phyloP scores from a whole-genome alignment of 2,888 invertebrate genomes.

The Amaurobius ferox region DNA sequence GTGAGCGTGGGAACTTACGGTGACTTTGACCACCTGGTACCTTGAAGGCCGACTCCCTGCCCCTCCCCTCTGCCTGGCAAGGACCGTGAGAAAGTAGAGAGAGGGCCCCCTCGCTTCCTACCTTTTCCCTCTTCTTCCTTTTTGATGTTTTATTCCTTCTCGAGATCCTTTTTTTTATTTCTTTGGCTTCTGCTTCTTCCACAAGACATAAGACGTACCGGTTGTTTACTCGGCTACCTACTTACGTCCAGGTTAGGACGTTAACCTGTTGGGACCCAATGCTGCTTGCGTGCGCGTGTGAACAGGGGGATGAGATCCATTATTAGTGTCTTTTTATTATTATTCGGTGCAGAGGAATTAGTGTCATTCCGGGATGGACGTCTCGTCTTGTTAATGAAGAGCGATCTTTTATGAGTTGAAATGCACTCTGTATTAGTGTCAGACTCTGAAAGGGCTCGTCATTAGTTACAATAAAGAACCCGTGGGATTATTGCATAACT shows the following conservation, averaged over 20 bases:
- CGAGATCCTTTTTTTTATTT: conserved; percentile 10
- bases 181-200: conserved; percentile 9
- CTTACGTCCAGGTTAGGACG: conserved; percentile 40
- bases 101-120: conserved; percentile 31
- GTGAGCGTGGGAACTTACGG: conserved; percentile 67
- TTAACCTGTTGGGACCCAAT: conserved; percentile 57
- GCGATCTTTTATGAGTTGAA: neutral
- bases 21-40: conserved; percentile 72
- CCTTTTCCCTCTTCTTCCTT: conserved; percentile 56
- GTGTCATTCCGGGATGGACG: neutral
- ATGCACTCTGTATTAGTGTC: neutral
- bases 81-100: conserved; percentile 63
- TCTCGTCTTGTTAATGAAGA: conserved; percentile 2
- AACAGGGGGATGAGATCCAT: neutral
- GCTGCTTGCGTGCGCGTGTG: conserved; percentile 28
- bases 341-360: neutral
- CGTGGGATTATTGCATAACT: too few relatives aligned
- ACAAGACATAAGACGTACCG: conserved; percentile 37
- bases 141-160: conserved; percentile 27
- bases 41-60: conserved; percentile 34
- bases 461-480: neutral
- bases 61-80: conserved; percentile 23
- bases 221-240: conserved; percentile 70
- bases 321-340: conserved; percentile 1
- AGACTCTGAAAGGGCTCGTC: neutral